Evolutionary conservation across 2,888 invertebrate genomes (phyloP).

Genomic region (Lapara coniferarum): DNA sequence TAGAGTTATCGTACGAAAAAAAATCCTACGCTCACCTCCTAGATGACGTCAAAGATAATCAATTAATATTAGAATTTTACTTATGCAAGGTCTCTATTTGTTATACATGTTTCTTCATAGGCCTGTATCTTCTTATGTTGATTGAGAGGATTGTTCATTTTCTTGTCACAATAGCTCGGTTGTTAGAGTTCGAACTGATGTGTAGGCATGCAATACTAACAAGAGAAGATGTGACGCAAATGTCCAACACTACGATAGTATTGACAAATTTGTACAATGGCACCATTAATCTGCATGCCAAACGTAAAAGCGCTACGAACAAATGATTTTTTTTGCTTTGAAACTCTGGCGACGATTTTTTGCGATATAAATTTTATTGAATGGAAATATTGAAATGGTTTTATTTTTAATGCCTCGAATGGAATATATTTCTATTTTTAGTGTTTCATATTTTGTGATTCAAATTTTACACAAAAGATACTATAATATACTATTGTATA

Average conservation of each 20-base stretch:
- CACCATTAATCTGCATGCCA: not conserved
- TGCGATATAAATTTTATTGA: not conserved
- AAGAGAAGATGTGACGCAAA: slow-evolving; percentile 42
- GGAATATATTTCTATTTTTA: slow-evolving; percentile 2
- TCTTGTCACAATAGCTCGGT: slow-evolving; percentile 52
- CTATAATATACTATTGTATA: not conserved
- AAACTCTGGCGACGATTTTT: not conserved
- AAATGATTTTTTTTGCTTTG: not conserved
- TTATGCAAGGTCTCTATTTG: slow-evolving; percentile 50
- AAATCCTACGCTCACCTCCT: slow-evolving; percentile 43
- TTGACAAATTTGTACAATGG: slow-evolving; percentile 13
- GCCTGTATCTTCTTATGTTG: slow-evolving; percentile 53
- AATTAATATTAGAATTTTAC: slow-evolving; percentile 52
- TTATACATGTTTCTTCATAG: slow-evolving; percentile 51
- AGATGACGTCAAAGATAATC: slow-evolving; percentile 39
- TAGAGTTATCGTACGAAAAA: slow-evolving; percentile 57
- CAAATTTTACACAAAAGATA: not conserved
- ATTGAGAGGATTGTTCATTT: slow-evolving; percentile 58
- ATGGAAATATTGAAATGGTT: slow-evolving; percentile 4
- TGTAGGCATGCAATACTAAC: slow-evolving; percentile 63
- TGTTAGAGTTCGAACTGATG: slow-evolving; percentile 70
- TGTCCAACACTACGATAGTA: slow-evolving; percentile 33
- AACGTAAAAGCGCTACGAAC: not conserved
- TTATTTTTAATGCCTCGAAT: not conserved
- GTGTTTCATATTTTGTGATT: not conserved